phyloP scores from a whole-genome alignment of 2,888 invertebrate species.

The Aleiodes alternator region DNA sequence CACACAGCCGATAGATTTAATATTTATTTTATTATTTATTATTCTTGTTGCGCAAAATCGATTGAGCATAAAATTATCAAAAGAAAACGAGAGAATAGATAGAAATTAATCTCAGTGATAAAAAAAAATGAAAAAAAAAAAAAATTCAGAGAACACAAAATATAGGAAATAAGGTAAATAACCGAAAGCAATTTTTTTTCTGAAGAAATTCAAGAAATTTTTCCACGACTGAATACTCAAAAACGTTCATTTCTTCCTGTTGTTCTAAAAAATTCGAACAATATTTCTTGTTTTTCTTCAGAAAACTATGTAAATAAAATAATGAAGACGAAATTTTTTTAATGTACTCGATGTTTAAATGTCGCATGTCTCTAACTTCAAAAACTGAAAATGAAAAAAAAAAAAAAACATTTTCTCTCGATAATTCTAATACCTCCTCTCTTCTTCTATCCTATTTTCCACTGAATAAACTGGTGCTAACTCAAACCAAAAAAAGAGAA shows the following conservation, averaged over 20 bases:
- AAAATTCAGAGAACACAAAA: too few relatives aligned
- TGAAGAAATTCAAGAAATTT: neutral
- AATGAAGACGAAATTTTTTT: slow-evolving; percentile 41
- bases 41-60: slow-evolving; percentile 60
- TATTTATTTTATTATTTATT: neutral
- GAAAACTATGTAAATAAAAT: slow-evolving; percentile 13
- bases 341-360: slow-evolving; percentile 69
- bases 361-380: slow-evolving; percentile 68
- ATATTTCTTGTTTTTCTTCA: neutral
- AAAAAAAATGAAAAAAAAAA: neutral
- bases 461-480: slow-evolving; percentile 27
- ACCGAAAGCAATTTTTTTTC: slow-evolving; percentile 14
- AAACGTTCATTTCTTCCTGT: neutral
- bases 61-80: slow-evolving; percentile 24
- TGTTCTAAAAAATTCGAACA: neutral
- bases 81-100: slow-evolving; percentile 20
- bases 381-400: neutral
- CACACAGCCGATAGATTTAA: slow-evolving; percentile 38
- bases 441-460: slow-evolving; percentile 47
- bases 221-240: neutral
- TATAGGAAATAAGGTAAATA: neutral
- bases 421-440: slow-evolving; percentile 48
- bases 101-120: slow-evolving; percentile 16
- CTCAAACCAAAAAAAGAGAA: neutral
- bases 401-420: slow-evolving; percentile 58